A percentile compares a stretch with the other conserved stretches of the same genome.
Conservation (phyloP, 2,797 vertebrate species). For the Eulemur coronatus region DNA sequence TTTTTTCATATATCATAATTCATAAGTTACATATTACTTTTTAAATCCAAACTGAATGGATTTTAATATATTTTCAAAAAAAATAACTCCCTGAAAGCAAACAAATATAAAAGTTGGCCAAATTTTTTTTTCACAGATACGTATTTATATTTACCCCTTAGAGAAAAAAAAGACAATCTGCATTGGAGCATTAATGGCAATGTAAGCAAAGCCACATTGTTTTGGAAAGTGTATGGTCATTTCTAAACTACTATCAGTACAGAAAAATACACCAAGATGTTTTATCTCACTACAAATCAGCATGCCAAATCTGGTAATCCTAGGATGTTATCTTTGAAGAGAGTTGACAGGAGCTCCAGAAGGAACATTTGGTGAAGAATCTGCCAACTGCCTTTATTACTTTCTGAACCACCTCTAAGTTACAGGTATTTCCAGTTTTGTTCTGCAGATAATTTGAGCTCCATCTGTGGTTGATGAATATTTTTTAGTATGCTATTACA, state of each 20-base stretch:
- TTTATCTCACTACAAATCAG: background rate
- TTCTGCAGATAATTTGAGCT: conserved; percentile 26
- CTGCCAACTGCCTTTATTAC: conserved; percentile 61
- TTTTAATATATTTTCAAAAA: background rate
- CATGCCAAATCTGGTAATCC: background rate
- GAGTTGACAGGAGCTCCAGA: background rate
- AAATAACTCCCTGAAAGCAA: background rate
- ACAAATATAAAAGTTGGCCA: background rate
- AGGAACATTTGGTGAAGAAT: conserved; percentile 58
- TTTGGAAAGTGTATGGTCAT: background rate
- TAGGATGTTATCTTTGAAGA: conserved; percentile 2
- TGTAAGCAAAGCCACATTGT: background rate
- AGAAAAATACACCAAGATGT: background rate
- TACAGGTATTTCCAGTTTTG: conserved; percentile 54
- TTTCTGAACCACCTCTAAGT: conserved; percentile 36
- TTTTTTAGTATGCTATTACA: conserved; percentile 63
- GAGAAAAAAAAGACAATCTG: background rate
- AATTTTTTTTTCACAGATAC: background rate
- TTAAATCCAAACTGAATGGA: background rate
- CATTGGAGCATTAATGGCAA: background rate
- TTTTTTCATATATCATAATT: background rate
- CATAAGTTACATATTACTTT: background rate
- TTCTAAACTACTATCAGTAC: background rate
- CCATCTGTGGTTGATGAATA: conserved; percentile 69
- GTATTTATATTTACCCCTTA: background rate